Conservation (phyloP, 1,140 invertebrate species). For the Oppia nitens region DNA sequence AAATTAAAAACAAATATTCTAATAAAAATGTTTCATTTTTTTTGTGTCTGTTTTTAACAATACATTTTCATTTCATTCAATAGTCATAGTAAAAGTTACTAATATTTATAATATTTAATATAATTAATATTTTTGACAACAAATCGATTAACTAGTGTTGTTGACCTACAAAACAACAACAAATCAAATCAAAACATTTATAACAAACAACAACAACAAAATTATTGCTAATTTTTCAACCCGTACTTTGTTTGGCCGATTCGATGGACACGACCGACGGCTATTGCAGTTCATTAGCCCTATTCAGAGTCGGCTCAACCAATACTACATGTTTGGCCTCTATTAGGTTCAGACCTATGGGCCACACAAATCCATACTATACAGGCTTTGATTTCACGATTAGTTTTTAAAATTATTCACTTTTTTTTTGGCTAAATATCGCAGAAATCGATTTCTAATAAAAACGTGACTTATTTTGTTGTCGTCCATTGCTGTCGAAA, state of each 20-base stretch:
- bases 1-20: too few species aligned
- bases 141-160: too few species aligned
- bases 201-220: too few species aligned
- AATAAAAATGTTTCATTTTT: too few species aligned
- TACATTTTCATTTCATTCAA: too few species aligned
- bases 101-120: too few species aligned
- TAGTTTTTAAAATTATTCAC: slow-evolving; percentile 28
- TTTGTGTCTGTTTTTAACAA: too few species aligned
- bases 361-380: slow-evolving; percentile 46
- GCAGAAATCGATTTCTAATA: slow-evolving; percentile 27
- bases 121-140: too few species aligned
- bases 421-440: slow-evolving; percentile 25
- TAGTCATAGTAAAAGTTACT: too few species aligned
- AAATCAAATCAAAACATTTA: too few species aligned
- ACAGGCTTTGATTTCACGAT: slow-evolving; percentile 34
- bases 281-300: slow-evolving; percentile 54
- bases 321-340: slow-evolving; percentile 62
- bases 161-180: too few species aligned
- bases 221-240: too few species aligned
- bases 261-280: slow-evolving; percentile 55
- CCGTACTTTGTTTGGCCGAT: slow-evolving; percentile 57
- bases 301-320: slow-evolving; percentile 54
- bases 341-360: slow-evolving; percentile 58
- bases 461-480: slow-evolving; percentile 42
- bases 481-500: slow-evolving; percentile 38